Evolutionary conservation across 2,113 vertebrate species (phyloP).

Genomic region (Pongo pygmaeus): DNA sequence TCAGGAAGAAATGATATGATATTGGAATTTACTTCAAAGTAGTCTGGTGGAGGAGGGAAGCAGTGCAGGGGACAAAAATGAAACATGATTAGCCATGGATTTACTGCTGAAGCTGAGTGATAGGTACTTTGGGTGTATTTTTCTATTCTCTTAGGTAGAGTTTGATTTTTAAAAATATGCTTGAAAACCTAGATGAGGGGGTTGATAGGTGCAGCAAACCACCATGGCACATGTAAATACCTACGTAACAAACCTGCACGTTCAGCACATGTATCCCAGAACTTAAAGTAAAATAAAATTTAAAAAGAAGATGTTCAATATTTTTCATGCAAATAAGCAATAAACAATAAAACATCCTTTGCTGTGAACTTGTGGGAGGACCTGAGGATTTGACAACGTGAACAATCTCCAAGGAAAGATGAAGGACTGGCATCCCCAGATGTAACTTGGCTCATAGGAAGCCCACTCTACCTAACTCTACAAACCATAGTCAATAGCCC

Average conservation of each 20-base stretch:
- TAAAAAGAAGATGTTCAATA: background rate
- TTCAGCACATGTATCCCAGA: too few species aligned
- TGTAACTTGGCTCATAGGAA: background rate
- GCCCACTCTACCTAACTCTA: background rate
- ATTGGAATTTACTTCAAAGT: conserved; percentile 1
- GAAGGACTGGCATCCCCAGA: background rate
- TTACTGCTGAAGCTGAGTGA: background rate
- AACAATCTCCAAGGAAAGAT: background rate
- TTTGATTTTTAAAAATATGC: background rate
- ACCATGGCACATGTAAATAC: too few species aligned
- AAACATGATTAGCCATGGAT: background rate
- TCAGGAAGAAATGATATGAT: background rate
- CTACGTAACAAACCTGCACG: too few species aligned
- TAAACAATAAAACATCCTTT: background rate
- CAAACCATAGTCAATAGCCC: background rate
- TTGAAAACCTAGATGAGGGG: background rate
- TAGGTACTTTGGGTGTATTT: background rate
- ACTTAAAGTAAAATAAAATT: too few species aligned
- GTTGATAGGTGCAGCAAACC: too few species aligned
- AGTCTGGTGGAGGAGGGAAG: background rate
- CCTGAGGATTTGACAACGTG: background rate
- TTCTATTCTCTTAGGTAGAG: background rate
- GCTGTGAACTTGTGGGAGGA: background rate
- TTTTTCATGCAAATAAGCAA: background rate
- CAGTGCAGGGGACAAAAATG: background rate